A percentile compares a stretch with the other conserved stretches of the same genome.
Evolutionary conservation across 2,888 invertebrate genomes (phyloP).

Genomic region (Ctenicera cuprea): DNA sequence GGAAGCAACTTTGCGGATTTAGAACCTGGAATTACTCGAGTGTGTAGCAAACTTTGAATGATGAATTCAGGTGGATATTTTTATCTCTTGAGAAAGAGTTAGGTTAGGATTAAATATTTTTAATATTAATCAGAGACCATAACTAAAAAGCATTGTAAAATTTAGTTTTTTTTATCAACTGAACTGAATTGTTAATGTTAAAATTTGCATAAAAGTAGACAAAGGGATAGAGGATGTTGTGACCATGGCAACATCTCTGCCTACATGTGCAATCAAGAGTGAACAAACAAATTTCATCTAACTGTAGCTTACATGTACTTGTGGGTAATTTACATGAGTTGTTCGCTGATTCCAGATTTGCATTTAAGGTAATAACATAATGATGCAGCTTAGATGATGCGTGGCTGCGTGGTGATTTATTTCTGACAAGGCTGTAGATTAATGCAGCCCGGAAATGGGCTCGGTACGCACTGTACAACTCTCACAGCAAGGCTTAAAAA

Average conservation of each 20-base stretch:
- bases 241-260: background rate
- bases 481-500: background rate
- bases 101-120: too few relatives aligned
- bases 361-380: constrained; percentile 35
- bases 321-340: constrained; percentile 32
- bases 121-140: too few relatives aligned
- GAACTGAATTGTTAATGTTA: too few relatives aligned
- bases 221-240: too few relatives aligned
- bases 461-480: constrained; percentile 30
- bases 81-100: too few relatives aligned
- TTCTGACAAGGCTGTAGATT: constrained; percentile 24
- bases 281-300: constrained; percentile 33
- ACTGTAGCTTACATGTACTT: constrained; percentile 28
- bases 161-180: too few relatives aligned
- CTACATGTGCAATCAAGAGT: constrained; percentile 28
- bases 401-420: constrained; percentile 38
- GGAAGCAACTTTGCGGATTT: constrained; percentile 15
- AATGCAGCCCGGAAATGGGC: constrained; percentile 28
- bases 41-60: background rate
- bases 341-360: constrained; percentile 31
- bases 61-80: too few relatives aligned
- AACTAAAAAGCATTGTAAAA: too few relatives aligned
- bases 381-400: constrained; percentile 36
- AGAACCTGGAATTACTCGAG: background rate
- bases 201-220: too few relatives aligned